Evolutionary conservation across 2,797 vertebrate species (phyloP), one percentile per base, ranked within the genome.

Genomic region (Pseudochirops cupreus): DNA sequence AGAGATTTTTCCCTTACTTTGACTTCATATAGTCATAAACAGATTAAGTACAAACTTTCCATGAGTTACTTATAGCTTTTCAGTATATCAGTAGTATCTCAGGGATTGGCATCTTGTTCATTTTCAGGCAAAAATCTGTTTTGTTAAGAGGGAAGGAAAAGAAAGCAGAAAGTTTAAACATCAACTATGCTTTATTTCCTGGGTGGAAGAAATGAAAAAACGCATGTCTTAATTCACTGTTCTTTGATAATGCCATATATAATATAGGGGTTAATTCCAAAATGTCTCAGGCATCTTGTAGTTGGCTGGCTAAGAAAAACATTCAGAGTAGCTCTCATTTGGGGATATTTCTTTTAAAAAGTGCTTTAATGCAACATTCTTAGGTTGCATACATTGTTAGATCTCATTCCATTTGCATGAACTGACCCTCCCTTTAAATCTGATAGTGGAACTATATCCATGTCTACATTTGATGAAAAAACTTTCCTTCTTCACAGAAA

Each of bases 381-480:
- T 90, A 93, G 31, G 16, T 90, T 62, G 89, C 50, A 28, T 39
- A 58, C 92, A 93, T 95, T 54, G 54, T 96, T 67, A 56, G 90
- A 57, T n/a, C 59, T 94, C 56, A 56, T 67, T 92, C 26, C 55
- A 92, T 82, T 62, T 95, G 74, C 21, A 50, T 82, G 91, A 92
- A 31, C 67, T 56, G 29, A 87, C 53, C 31, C 52, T 94, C 58
- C 67, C 92, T 95, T 94, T 46, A 56, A 96, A 46, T 59, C 92
- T 95, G 50, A 95, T 3, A 92, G 46, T 13, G 91, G 94, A 96
- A 90, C 90, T 56, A 97, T 31, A 90, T 52, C 91, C 91, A 67
- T 58, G 87, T 58, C 95, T 97, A 93, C 93, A 95, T 90, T 96
- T 97, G 94, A 97, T 56, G 21, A 82, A 97, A 54, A 97, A 97